Conservation (phyloP, 2,113 vertebrate genomes). For the Grallaria varia region DNA sequence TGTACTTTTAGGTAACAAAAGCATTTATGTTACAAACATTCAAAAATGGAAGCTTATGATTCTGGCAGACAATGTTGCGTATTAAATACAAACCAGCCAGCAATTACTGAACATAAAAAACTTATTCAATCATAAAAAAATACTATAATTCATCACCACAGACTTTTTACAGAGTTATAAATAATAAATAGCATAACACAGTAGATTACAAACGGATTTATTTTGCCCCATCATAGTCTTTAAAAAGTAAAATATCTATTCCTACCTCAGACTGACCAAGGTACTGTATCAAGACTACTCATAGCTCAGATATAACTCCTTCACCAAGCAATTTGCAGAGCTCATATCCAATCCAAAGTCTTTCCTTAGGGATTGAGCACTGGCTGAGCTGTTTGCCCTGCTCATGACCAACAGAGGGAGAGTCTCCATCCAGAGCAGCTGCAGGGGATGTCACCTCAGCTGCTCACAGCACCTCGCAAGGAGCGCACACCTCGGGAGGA, state of each 20-base stretch:
- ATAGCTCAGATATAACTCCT: conserved; percentile 1
- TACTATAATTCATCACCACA: conserved; percentile 73
- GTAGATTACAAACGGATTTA: conserved; percentile 70
- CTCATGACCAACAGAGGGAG: neutral
- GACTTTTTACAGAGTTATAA: conserved; percentile 73
- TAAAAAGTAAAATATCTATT: conserved; percentile 52
- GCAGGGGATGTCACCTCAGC: neutral
- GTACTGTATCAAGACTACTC: conserved; percentile 26
- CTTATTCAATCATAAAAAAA: conserved; percentile 75
- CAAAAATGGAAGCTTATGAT: conserved; percentile 67
- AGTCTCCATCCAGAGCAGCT: neutral
- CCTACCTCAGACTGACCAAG: conserved; percentile 42
- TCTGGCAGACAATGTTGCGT: conserved; percentile 62
- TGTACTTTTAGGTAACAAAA: conserved; percentile 70
- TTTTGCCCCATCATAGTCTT: conserved; percentile 54
- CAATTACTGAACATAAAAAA: conserved; percentile 67
- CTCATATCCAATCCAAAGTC: neutral
- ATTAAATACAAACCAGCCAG: conserved; percentile 72
- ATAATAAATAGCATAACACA: conserved; percentile 77
- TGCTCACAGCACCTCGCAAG: neutral
- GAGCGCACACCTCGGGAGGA: neutral
- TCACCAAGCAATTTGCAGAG: conserved; percentile 20
- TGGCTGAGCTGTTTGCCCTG: neutral
- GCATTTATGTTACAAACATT: conserved; percentile 71
- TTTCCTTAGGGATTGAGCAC: neutral